Percentiles rank a stretch among this genome's conserved stretches.
Evolutionary conservation across 37 sponge, comb jelly and placozoan genomes (phyloP).

Genomic region (Diacarnus erythraeanus): DNA sequence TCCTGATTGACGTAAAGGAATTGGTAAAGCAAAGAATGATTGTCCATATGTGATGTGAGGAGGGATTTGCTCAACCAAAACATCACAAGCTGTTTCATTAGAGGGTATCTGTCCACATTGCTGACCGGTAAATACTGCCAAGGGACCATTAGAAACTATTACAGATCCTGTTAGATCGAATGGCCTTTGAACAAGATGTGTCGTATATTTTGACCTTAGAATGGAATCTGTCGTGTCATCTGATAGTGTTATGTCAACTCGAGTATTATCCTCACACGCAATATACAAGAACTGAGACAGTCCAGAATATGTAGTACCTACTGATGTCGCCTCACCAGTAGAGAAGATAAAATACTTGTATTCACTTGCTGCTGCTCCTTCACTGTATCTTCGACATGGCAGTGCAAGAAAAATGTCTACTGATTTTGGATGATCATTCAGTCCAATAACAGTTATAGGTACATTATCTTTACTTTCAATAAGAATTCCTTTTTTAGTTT

Average conservation of each 20-base stretch:
- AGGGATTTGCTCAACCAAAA: slow-evolving; percentile 61
- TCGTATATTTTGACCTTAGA: background rate
- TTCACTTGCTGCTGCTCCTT: background rate
- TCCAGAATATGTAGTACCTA: too few relatives aligned
- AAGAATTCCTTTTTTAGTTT: background rate
- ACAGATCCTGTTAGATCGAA: slow-evolving; percentile 45
- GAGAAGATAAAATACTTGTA: background rate
- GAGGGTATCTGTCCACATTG: slow-evolving; percentile 48
- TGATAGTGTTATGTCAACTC: background rate
- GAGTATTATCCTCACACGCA: background rate
- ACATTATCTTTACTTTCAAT: background rate
- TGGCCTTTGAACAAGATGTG: background rate
- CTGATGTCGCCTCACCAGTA: background rate
- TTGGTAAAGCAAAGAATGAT: slow-evolving; percentile 16
- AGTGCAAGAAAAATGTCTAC: slow-evolving; percentile 25
- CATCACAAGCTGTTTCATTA: slow-evolving; percentile 38
- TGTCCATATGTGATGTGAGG: slow-evolving; percentile 17
- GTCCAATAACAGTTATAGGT: background rate
- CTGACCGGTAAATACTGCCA: slow-evolving; percentile 39
- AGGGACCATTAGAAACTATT: slow-evolving; percentile 24
- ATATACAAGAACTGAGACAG: background rate
- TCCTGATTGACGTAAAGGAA: slow-evolving; percentile 8
- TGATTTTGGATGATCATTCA: background rate
- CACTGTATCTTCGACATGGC: background rate
- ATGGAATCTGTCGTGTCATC: too few relatives aligned